Conservation (phyloP, 2,888 invertebrate genomes). For the Acanthacorydalis orientalis region DNA sequence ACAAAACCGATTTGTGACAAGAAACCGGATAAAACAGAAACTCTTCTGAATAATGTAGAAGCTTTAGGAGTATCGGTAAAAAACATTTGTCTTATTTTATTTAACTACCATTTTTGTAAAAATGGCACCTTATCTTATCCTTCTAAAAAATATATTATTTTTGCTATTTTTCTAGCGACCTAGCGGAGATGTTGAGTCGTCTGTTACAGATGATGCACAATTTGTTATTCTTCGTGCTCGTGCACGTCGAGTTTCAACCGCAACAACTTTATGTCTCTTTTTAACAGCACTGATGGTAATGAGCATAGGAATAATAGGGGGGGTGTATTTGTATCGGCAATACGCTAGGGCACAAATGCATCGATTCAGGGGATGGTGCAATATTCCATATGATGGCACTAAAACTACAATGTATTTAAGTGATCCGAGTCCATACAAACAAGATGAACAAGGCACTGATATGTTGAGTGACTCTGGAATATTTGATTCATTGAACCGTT, state of each 20-base stretch:
- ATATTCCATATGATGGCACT: constrained; percentile 37
- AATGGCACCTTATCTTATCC: neutral
- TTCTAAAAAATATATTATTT: neutral
- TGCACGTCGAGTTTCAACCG: constrained; percentile 37
- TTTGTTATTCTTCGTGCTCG: constrained; percentile 28
- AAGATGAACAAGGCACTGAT: constrained; percentile 8
- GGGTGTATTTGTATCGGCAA: constrained; percentile 59
- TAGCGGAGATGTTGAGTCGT: constrained; percentile 26
- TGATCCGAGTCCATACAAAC: constrained; percentile 5
- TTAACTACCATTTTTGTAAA: neutral
- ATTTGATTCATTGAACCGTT: constrained; percentile 11
- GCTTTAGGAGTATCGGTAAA: constrained; percentile 22
- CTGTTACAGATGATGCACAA: constrained; percentile 21
- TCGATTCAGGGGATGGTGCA: constrained; percentile 50
- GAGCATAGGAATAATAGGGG: constrained; percentile 51
- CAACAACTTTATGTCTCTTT: constrained; percentile 49
- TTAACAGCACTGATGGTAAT: constrained; percentile 52
- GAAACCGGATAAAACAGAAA: constrained; percentile 49
- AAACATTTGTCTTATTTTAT: neutral
- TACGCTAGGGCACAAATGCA: constrained; percentile 43
- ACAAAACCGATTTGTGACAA: constrained; percentile 57
- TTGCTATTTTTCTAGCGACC: constrained; percentile 16
- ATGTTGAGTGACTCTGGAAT: constrained; percentile 15
- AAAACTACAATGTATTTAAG: constrained; percentile 4
- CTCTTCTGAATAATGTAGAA: constrained; percentile 39